phyloP scores from a whole-genome alignment of 2,888 invertebrate genomes.

The Latheticus oryzae region DNA sequence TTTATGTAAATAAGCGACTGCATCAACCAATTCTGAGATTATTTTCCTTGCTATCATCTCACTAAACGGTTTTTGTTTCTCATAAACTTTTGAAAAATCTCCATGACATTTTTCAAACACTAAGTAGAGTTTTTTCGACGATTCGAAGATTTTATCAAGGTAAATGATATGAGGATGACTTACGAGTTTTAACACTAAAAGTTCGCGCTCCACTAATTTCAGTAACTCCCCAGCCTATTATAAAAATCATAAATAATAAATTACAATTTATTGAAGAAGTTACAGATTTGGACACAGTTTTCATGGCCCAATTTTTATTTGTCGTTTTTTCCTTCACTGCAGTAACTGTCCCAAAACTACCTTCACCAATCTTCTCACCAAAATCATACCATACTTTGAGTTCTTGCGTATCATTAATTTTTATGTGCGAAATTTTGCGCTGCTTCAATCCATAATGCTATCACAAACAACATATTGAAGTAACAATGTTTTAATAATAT shows the following conservation, averaged over 20 bases:
- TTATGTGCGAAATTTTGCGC: slow-evolving; percentile 60
- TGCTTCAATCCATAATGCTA: slow-evolving; percentile 44
- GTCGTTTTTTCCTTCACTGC: slow-evolving; percentile 60
- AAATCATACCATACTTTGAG: slow-evolving; percentile 60
- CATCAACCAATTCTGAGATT: slow-evolving; percentile 60
- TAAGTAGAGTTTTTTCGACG: slow-evolving; percentile 68
- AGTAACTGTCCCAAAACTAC: slow-evolving; percentile 64
- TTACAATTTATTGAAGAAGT: slow-evolving; percentile 52
- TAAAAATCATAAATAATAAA: slow-evolving; percentile 10
- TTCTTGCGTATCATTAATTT: slow-evolving; percentile 58
- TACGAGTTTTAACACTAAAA: slow-evolving; percentile 69
- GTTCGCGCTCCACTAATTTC: slow-evolving; percentile 67
- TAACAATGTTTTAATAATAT: too few species aligned
- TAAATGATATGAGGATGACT: slow-evolving; percentile 69
- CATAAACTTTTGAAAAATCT: slow-evolving; percentile 65
- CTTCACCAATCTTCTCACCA: slow-evolving; percentile 63
- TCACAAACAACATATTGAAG: slow-evolving; percentile 3
- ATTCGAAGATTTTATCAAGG: slow-evolving; percentile 69
- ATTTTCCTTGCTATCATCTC: slow-evolving; percentile 61
- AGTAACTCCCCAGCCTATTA: slow-evolving; percentile 52
- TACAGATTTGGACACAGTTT: slow-evolving; percentile 64
- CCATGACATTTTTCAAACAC: slow-evolving; percentile 69
- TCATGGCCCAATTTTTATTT: slow-evolving; percentile 63
- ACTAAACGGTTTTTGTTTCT: slow-evolving; percentile 57
- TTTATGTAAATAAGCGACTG: slow-evolving; percentile 65